Evolutionary conservation across 2,888 invertebrate genomes (phyloP).

Genomic region (Lordiphosa fenestrarum): DNA sequence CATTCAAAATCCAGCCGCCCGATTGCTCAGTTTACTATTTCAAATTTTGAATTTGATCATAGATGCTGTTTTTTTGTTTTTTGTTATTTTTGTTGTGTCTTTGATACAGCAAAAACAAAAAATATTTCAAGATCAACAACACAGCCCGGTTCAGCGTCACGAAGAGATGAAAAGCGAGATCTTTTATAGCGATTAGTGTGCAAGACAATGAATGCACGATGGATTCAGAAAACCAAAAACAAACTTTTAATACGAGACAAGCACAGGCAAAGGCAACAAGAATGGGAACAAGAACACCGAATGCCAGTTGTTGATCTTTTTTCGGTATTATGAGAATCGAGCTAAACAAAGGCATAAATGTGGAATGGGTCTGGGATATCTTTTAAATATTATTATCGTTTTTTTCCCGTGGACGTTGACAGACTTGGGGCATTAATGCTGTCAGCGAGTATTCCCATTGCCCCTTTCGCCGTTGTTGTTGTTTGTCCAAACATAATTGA

Average conservation of each 20-base stretch:
- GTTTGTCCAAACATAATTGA: slow-evolving; percentile 72
- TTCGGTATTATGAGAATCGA: slow-evolving; percentile 65
- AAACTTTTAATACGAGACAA: slow-evolving; percentile 36
- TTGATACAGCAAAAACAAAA: slow-evolving; percentile 42
- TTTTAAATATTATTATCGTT: slow-evolving; percentile 10
- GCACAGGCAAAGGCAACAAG: slow-evolving; percentile 48
- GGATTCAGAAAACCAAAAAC: slow-evolving; percentile 44
- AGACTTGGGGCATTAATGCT: slow-evolving; percentile 49
- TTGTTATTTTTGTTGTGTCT: slow-evolving; percentile 15
- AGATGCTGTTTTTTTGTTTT: slow-evolving; percentile 9
- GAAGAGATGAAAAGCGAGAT: slow-evolving; percentile 73
- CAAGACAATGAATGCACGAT: slow-evolving; percentile 72
- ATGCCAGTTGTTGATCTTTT: slow-evolving; percentile 41
- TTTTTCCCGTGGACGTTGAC: slow-evolving; percentile 34
- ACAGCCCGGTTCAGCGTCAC: slow-evolving; percentile 62
- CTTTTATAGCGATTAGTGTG: slow-evolving; percentile 60
- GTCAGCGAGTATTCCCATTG: slow-evolving; percentile 51
- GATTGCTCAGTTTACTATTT: slow-evolving; percentile 51
- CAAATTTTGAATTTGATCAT: slow-evolving; percentile 37
- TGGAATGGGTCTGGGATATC: slow-evolving; percentile 49
- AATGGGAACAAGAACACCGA: slow-evolving; percentile 71
- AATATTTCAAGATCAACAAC: slow-evolving; percentile 69
- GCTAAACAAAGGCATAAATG: slow-evolving; percentile 62
- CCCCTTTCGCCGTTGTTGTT: slow-evolving; percentile 17
- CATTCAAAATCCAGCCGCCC: slow-evolving; percentile 16